Evolutionary conservation across 2,888 invertebrate genomes (phyloP).

Genomic region (Morpho deidamia): DNA sequence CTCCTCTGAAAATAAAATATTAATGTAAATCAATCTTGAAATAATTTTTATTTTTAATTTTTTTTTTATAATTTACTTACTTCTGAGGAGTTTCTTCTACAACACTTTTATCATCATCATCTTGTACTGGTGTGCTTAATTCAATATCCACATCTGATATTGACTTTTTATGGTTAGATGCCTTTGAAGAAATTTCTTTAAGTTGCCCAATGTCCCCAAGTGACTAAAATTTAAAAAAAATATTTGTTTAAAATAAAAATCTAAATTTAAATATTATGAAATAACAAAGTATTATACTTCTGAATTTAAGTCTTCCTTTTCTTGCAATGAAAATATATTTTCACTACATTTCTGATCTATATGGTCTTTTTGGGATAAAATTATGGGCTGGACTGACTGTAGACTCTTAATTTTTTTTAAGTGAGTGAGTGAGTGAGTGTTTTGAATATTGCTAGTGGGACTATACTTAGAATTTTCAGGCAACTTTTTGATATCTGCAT

Average conservation of each 20-base stretch:
- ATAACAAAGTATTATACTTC: slow-evolving; percentile 4
- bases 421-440: slow-evolving; percentile 1
- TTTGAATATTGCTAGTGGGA: neutral
- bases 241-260: too few relatives aligned
- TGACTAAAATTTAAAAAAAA: neutral
- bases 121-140: slow-evolving; percentile 34
- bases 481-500: slow-evolving; percentile 49
- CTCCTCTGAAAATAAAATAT: slow-evolving; percentile 36
- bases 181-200: neutral
- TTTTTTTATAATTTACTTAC: slow-evolving; percentile 34
- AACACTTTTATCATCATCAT: slow-evolving; percentile 57
- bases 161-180: slow-evolving; percentile 1
- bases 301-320: slow-evolving; percentile 32
- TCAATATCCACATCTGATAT: slow-evolving; percentile 22
- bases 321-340: slow-evolving; percentile 55
- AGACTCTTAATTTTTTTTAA: neutral
- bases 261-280: too few relatives aligned
- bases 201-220: neutral
- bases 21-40: too few relatives aligned
- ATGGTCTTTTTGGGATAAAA: neutral
- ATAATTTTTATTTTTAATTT: too few relatives aligned
- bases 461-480: neutral
- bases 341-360: slow-evolving; percentile 49
- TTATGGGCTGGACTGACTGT: neutral
- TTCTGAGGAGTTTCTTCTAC: slow-evolving; percentile 74